Percentiles rank a stretch among this genome's conserved stretches.
Conservation (phyloP, 2,113 vertebrate species). For the Spermophilus dauricus region DNA sequence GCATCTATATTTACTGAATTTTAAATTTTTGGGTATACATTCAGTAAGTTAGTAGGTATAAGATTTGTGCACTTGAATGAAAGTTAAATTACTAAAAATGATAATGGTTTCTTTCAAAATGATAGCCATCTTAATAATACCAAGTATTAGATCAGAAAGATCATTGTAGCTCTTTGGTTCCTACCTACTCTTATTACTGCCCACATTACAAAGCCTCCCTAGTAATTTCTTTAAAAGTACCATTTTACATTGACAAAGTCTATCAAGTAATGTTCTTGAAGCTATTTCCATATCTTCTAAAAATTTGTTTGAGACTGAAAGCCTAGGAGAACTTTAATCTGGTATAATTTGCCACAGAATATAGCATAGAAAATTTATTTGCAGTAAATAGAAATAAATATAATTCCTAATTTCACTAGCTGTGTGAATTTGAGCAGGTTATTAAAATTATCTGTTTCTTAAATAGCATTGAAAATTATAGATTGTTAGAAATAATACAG, state of each 20-base stretch:
- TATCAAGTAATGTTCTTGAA: not conserved
- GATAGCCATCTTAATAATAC: not conserved
- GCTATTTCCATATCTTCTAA: not conserved
- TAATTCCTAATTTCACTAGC: not conserved
- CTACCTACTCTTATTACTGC: not conserved
- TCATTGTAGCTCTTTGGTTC: not conserved
- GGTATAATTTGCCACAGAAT: not conserved
- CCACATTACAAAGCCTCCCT: not conserved
- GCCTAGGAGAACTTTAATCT: not conserved
- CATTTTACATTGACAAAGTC: not conserved
- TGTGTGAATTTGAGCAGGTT: not conserved
- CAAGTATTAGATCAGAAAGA: not conserved
- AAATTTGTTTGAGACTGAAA: not conserved
- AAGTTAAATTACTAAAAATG: not conserved
- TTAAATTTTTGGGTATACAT: not conserved
- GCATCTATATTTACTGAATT: not conserved
- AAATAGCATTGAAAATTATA: not conserved
- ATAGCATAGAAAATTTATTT: not conserved
- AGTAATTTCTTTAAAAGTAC: not conserved
- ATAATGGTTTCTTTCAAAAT: not conserved
- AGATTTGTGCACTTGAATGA: not conserved
- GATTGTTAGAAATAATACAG: not conserved
- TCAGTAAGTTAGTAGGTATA: not conserved
- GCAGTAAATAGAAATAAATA: not conserved
- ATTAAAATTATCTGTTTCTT: not conserved